Evolutionary conservation across 2,113 vertebrate genomes (phyloP), one percentile per base, ranked within the genome.

Genomic region (Sinocyclocheilus grahami): DNA sequence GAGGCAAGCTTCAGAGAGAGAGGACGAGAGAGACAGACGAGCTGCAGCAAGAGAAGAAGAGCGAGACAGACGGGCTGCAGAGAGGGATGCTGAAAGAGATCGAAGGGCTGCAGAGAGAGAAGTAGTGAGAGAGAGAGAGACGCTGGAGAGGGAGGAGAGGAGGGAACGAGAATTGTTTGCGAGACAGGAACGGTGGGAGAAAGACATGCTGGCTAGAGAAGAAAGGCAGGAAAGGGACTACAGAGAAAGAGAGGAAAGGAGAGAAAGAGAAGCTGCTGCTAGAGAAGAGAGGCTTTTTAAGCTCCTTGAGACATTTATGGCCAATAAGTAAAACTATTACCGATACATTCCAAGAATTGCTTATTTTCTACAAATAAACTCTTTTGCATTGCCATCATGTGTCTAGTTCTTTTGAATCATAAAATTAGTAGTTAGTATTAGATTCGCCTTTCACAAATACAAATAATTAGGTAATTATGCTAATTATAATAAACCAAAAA

Each of bases 201-300:
- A 58, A 46, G 88, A 89, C 27, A 65, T 87, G 62, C 51, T 81
- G 30, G 71, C 60, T 30, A 77, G 88, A 78, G 88, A 87, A 80
- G 85, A 87, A 20, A 77, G 39, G 27, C 74, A 77, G n/a, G 78
- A 79, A 72, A 82, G 33, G 72, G 65, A 84, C 22, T 80, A 85
- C 62, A 78, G 83, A 72, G 88, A 89, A 71, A 30, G 88, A 13
- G 88, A 89, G 55, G 88, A 89, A 39, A 83, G 88, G 27, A 48
- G 88, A 67, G 88, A 89, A 53, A n/a, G 33, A 75, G 85, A 89
- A 63, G 85, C 88, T 4, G 85, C 85, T 20, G 82, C 62, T 1
- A 85, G 88, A 58, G 88, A 89, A 48, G 88, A 87, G 74, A 75
- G 82, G 30, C 88, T 89, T 24, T 89, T 87, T 80, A 89, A 89